Conservation (phyloP, 92 coral and sea anemone genomes). For the Umimayanthus kanabou region DNA sequence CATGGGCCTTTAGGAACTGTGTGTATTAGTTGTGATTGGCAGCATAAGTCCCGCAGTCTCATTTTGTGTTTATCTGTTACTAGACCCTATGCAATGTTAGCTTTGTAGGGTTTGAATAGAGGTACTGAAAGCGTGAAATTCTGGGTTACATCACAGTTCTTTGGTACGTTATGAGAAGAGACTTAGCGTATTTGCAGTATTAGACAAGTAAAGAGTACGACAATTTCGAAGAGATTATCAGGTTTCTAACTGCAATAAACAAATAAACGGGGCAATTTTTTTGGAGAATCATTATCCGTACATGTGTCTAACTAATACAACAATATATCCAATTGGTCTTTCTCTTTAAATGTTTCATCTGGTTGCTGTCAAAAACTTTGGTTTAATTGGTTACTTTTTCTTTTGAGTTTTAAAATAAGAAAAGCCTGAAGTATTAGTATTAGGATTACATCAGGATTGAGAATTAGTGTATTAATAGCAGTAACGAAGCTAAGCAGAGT, state of each 20-base stretch:
- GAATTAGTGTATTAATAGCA: neutral
- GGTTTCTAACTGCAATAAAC: neutral
- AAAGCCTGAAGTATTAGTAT: neutral
- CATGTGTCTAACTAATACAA: neutral
- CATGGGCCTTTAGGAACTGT: too few species aligned
- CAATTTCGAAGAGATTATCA: neutral
- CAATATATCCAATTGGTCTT: neutral
- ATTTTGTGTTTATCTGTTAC: too few species aligned
- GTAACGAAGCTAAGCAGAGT: neutral
- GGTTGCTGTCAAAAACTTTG: neutral
- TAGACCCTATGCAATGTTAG: too few species aligned
- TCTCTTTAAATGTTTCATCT: neutral
- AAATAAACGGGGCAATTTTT: neutral
- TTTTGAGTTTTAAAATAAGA: neutral
- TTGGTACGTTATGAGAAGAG: neutral
- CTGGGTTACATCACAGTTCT: neutral
- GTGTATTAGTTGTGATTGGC: too few species aligned
- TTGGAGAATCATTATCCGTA: neutral
- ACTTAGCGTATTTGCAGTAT: neutral
- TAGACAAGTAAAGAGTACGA: neutral
- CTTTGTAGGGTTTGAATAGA: too few species aligned
- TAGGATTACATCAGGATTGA: neutral
- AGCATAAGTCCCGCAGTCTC: too few species aligned
- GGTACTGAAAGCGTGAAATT: too few species aligned
- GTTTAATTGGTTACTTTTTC: too few species aligned